Conservation (phyloP, 2,888 invertebrate species). For the Meteorus cinctellus region DNA sequence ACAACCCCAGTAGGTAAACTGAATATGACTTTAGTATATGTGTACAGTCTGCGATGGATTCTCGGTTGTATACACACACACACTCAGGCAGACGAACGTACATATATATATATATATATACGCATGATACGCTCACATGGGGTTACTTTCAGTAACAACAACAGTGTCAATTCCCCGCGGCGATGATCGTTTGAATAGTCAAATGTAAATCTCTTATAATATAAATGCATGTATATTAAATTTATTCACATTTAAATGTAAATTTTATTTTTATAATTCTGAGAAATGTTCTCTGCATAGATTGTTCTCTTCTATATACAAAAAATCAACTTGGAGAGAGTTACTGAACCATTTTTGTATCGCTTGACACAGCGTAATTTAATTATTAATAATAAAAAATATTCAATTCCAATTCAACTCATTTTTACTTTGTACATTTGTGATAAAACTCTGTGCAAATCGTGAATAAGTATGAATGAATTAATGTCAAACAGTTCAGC, state of each 20-base stretch:
- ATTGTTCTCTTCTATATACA: no score
- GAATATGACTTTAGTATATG: background rate
- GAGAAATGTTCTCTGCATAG: no score
- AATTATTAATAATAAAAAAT: no score
- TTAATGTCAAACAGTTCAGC: no score
- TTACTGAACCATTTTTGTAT: no score
- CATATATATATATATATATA: no score
- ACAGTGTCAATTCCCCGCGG: conserved; percentile 67
- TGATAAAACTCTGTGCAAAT: no score
- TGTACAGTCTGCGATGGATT: conserved; percentile 11
- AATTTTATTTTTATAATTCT: conserved; percentile 9
- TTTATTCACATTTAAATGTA: conserved; percentile 9
- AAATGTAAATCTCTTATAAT: conserved; percentile 66
- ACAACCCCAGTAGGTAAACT: background rate
- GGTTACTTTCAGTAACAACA: conserved; percentile 67
- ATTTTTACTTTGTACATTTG: no score
- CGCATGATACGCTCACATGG: background rate
- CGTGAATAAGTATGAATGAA: no score
- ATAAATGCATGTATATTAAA: conserved; percentile 11
- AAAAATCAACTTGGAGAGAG: no score
- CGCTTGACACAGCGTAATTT: no score
- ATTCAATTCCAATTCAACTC: no score
- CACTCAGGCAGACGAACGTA: background rate
- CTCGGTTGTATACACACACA: conserved; percentile 42
- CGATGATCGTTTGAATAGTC: conserved; percentile 68